A percentile compares a stretch with the other conserved stretches of the same genome.
These are phyloP conservation scores for Temnothorax rugatulus DNA, from an alignment of 2,888 invertebrate species.

Conservation along the genomic window DNA sequence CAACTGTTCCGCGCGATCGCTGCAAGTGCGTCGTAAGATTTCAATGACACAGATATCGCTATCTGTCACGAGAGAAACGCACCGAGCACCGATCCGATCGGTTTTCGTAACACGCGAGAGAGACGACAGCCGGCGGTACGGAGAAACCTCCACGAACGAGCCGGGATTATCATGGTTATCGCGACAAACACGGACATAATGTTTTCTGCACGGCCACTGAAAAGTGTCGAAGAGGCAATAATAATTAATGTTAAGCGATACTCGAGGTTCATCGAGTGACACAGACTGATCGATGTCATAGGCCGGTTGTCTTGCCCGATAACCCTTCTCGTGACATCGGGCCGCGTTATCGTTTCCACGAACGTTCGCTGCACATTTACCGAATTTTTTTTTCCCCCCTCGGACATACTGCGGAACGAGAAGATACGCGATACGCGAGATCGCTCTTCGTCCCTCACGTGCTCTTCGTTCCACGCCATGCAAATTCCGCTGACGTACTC, in stretches of 20 bases:
- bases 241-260: conserved; percentile 85
- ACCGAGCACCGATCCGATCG: conserved; percentile 26
- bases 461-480: neutral
- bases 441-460: conserved; percentile 39
- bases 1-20: neutral
- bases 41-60: conserved; percentile 50
- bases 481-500: conserved; percentile 32
- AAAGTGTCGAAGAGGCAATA: conserved; percentile 85
- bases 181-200: conserved; percentile 70
- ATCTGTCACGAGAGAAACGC: conserved; percentile 35
- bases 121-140: conserved; percentile 10
- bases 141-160: neutral
- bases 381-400: conserved; percentile 73
- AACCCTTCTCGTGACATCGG: conserved; percentile 84
- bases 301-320: conserved; percentile 83
- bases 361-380: conserved; percentile 73
- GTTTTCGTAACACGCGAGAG: conserved; percentile 56
- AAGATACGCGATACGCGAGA: conserved; percentile 14
- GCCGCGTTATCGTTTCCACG: conserved; percentile 79
- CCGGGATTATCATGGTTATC: conserved; percentile 64
- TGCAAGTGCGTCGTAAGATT: conserved; percentile 37
- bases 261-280: conserved; percentile 81
- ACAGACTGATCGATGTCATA: conserved; percentile 86
- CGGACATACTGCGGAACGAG: conserved; percentile 48
- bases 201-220: conserved; percentile 73